A percentile compares a stretch with the other conserved stretches of the same genome.
Evolutionary conservation across 2,797 vertebrate species (phyloP).

Genomic region (Zenarchopterus dispar): DNA sequence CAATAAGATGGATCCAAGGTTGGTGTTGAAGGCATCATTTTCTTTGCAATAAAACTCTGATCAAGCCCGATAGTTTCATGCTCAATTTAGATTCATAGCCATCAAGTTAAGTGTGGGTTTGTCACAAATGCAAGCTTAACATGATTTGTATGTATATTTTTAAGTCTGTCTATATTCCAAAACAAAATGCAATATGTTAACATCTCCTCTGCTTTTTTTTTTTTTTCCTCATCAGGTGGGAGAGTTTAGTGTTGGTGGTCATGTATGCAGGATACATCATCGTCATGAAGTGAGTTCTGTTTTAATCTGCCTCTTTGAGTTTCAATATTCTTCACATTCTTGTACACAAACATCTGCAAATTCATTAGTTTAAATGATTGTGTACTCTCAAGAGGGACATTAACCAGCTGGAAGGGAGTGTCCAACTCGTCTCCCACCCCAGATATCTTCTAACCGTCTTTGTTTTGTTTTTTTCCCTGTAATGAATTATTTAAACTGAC

Average conservation of each 20-base stretch:
- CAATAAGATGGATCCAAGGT: too few relatives aligned
- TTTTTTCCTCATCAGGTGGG: conserved; percentile 77
- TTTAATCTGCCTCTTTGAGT: background rate
- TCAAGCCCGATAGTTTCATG: too few relatives aligned
- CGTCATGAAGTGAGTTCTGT: conserved; percentile 84
- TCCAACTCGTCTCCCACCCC: conserved; percentile 29
- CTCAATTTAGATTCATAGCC: too few relatives aligned
- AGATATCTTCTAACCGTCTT: conserved; percentile 1
- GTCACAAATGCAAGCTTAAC: too few relatives aligned
- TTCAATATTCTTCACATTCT: conserved; percentile 9
- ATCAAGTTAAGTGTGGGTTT: too few relatives aligned
- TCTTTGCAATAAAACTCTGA: too few relatives aligned
- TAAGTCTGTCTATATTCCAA: too few relatives aligned
- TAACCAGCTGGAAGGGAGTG: conserved; percentile 36
- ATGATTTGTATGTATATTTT: too few relatives aligned
- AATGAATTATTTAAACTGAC: too few relatives aligned
- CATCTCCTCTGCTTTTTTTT: background rate
- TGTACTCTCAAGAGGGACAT: conserved; percentile 9
- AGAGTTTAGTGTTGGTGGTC: conserved; percentile 82
- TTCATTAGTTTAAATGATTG: conserved; percentile 11
- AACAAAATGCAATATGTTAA: too few relatives aligned
- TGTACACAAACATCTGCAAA: conserved; percentile 20
- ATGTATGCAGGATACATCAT: conserved; percentile 85
- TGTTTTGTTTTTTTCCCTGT: too few relatives aligned
- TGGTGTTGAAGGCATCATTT: too few relatives aligned